Conservation (phyloP, 2,888 invertebrate genomes). For the Oithona nana region DNA sequence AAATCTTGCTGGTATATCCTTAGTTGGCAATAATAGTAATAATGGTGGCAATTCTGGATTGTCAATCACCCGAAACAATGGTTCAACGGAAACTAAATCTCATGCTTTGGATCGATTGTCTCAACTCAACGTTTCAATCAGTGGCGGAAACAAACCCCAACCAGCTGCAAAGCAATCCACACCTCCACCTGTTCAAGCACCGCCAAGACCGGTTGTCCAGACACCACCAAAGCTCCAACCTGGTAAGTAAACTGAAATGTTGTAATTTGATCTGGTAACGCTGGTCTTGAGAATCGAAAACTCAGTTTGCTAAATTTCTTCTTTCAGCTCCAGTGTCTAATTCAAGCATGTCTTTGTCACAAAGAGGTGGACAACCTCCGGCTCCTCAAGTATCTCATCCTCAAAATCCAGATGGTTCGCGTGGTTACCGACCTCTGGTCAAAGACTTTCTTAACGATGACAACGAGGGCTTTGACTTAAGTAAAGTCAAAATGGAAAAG, state of each 20-base stretch:
- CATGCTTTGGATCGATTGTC: background rate
- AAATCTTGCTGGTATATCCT: background rate
- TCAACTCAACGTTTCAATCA: background rate
- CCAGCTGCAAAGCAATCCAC: background rate
- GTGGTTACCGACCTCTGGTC: background rate
- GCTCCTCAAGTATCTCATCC: background rate
- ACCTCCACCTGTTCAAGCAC: background rate
- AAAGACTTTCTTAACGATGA: slow-evolving; percentile 1
- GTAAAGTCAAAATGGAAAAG: slow-evolving; percentile 6
- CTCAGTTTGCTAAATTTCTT: background rate
- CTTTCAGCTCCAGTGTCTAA: background rate
- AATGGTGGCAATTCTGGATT: background rate
- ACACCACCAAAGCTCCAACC: background rate
- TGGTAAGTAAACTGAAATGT: background rate
- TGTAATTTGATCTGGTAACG: too few species aligned
- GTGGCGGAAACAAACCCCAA: background rate
- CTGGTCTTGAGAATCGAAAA: too few species aligned
- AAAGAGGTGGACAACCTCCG: background rate
- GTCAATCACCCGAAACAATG: background rate
- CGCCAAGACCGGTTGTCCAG: background rate
- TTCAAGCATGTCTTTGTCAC: background rate
- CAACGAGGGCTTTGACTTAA: background rate
- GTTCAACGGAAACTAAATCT: background rate
- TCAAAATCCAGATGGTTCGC: too few species aligned
- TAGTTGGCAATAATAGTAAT: background rate